Evolutionary conservation across 2,888 invertebrate genomes (phyloP).

Genomic region (Rutpela maculata): DNA sequence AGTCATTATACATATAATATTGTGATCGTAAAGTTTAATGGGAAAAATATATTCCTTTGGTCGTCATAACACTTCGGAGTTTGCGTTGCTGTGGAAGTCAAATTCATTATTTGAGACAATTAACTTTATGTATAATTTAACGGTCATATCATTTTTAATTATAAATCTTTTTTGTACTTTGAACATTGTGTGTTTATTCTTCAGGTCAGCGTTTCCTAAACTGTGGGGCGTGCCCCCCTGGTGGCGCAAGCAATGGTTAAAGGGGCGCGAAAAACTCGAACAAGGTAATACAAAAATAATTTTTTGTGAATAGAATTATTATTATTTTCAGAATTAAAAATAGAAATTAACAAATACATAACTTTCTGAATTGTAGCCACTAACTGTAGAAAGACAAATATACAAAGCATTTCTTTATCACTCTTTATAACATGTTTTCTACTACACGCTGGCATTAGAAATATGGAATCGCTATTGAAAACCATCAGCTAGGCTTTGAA

Average conservation of each 20-base stretch:
- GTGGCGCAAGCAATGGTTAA: conserved; percentile 11
- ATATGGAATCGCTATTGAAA: no score
- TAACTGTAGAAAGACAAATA: no score
- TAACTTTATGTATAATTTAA: not conserved
- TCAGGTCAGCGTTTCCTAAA: conserved; percentile 8
- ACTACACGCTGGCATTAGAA: no score
- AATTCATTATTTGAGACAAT: not conserved
- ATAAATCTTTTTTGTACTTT: conserved; percentile 9
- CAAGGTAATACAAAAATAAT: conserved; percentile 14
- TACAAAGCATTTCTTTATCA: no score
- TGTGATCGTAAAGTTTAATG: not conserved
- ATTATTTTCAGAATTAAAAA: not conserved
- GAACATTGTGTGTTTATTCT: conserved; percentile 15
- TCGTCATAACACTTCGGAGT: not conserved
- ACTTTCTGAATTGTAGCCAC: not conserved
- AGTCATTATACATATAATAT: not conserved
- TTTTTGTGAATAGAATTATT: not conserved
- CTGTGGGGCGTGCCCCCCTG: conserved; percentile 1
- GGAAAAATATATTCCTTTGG: not conserved
- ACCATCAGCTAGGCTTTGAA: no score
- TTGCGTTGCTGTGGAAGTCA: not conserved
- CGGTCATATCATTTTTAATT: not conserved
- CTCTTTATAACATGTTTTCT: no score
- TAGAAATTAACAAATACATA: not conserved
- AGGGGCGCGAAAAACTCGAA: conserved; percentile 17